Evolutionary conservation across 2,888 invertebrate genomes (phyloP), one percentile per base, ranked within the genome.

Genomic region (Dascillus cervinus): DNA sequence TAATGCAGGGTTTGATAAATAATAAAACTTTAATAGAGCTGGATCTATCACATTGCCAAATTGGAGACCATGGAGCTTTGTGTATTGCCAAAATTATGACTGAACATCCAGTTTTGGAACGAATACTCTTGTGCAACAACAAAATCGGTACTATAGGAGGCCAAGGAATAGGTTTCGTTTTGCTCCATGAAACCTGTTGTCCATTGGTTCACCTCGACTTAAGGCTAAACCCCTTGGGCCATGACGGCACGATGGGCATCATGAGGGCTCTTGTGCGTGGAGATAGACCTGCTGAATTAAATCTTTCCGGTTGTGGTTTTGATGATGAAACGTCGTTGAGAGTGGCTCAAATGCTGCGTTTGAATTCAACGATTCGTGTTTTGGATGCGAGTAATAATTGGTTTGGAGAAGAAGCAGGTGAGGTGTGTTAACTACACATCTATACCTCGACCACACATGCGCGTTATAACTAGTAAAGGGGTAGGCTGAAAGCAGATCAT

Each of bases 31-130:
- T 47, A 24, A 67, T 70, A 39, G 75, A 76, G 47, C 49, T 81
- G 15, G 76, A 79, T 55, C 70, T 81, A 26, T 78, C 77, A 36
- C 73, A 79, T 51, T 80, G 79, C 52, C 69, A 72, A 44, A 72
- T 80, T 26, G 72, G 69, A 2, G 72, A 79, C 52, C 65, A 67
- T 24, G 80, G 79, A 0, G 75, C 77, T 49, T 67, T 75, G 33
- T 79, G 78, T 10, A 60, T 80, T 2, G 77, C 75, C 1, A 76
- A 75, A 41, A 69, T 34, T 65, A 71, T 44, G 75, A 72, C 6
- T 56, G 74, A 34, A 66, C 75, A 26, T 67, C 71, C 48, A 69
- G 72, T 30, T 49, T 73, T 44, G 62, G 71, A 44, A 67, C 70
- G 23, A 26, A 22, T 55, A 12, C 41, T 41, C 17, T 29, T 50